Evolutionary conservation across 2,888 invertebrate species (phyloP), one percentile per base, ranked within the genome.

Genomic region (Sussaba pulchella): DNA sequence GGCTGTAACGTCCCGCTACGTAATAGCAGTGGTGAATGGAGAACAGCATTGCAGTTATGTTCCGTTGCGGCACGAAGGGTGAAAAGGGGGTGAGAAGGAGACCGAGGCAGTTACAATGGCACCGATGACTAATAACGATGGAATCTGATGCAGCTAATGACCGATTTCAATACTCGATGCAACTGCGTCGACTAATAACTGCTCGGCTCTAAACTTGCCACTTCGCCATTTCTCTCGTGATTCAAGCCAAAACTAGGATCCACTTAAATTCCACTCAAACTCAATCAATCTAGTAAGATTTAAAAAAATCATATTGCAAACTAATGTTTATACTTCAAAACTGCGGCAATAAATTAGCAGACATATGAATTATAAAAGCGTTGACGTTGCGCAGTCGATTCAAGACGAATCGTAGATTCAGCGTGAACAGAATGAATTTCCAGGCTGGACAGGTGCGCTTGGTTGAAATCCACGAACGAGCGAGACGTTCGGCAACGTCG

Each of bases 101-200:
- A 87, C 87, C 84, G 87, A 85, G 85, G 82, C 83, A 81, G 79
- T 71, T 84, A 88, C 89, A 90, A 89, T 89, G 87, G 87, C 83
- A 83, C 89, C 90, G 89, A 91, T 89, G 87, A 88, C 88, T 90
- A 90, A 90, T 91, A 90, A 91, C 88, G 87, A 87, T 86, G 88
- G 88, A 90, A 90, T 91, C 89, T 88, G 89, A 90, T 74, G 86
- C 86, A 85, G 87, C 89, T 91, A 91, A 91, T 91, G 89, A 89
- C 89, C 90, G 87, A 88, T 88, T 47, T 63, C 70, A 77, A 63
- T 63, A 26, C 59, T 84, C 82, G 86, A 85, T 86, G 86, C 88
- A 86, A 85, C 87, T 87, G 86, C 89, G 86, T 77, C 73, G 73
- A 86, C 87, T 89, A 90, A 90, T 88, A 88, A 77, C 77, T 87